Conservation (phyloP, 1,140 invertebrate species). For the Calliopsis andreniformis region DNA sequence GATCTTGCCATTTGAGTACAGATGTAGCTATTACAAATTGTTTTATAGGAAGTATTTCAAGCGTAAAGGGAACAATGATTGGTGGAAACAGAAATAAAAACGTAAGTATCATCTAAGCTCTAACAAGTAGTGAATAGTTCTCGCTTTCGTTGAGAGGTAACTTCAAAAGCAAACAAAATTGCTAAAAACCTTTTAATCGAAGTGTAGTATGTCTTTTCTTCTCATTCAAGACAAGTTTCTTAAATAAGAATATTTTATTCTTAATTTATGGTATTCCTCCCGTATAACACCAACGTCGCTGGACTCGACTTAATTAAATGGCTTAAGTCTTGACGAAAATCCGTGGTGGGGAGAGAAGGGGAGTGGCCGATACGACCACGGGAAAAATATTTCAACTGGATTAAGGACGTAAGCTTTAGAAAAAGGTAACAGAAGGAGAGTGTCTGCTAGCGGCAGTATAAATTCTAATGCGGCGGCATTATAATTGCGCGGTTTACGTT, state of each 20-base stretch:
- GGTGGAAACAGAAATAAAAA: too few relatives aligned
- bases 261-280: background rate
- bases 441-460: conserved; percentile 70
- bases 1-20: too few relatives aligned
- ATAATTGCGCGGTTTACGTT: conserved; percentile 81
- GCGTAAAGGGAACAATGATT: too few relatives aligned
- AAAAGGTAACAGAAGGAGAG: conserved; percentile 73
- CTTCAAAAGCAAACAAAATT: too few relatives aligned
- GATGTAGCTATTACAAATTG: too few relatives aligned
- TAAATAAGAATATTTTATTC: background rate
- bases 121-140: too few relatives aligned
- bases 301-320: conserved; percentile 70
- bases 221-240: too few relatives aligned
- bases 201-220: too few relatives aligned
- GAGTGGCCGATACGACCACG: conserved; percentile 67
- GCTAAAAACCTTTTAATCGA: too few relatives aligned
- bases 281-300: conserved; percentile 20
- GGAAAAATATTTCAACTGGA: conserved; percentile 78
- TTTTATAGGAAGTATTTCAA: too few relatives aligned
- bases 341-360: conserved; percentile 32
- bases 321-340: conserved; percentile 69
- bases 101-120: too few relatives aligned
- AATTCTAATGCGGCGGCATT: conserved; percentile 81
- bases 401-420: conserved; percentile 80
- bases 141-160: too few relatives aligned